phyloP scores from a whole-genome alignment of 2,888 invertebrate species.

The Leptogaster cylindrica region DNA sequence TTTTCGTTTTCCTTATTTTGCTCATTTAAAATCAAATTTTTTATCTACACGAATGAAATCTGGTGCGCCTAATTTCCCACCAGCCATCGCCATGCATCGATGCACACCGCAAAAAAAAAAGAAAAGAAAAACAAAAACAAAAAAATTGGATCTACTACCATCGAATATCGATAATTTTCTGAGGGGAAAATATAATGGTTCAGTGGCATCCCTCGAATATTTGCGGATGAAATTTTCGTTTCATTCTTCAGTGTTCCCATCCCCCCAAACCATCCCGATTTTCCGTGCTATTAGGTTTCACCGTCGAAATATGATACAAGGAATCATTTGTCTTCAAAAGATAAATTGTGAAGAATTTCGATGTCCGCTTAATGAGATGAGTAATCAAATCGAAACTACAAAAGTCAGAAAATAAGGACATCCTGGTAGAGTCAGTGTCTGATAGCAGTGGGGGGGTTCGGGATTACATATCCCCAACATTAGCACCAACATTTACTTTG shows the following conservation, averaged over 20 bases:
- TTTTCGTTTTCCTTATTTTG: no score
- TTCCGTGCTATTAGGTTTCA: conserved; percentile 28
- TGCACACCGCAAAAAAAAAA: conserved; percentile 22
- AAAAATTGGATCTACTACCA: no score
- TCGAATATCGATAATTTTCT: no score
- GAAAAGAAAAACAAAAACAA: no score
- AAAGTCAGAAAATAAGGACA: not conserved
- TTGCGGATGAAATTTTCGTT: not conserved
- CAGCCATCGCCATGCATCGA: conserved; percentile 15
- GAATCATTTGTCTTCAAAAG: conserved; percentile 32
- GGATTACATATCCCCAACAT: no score
- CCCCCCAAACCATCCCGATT: no score
- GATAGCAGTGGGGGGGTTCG: conserved; percentile 3
- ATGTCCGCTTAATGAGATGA: conserved; percentile 39
- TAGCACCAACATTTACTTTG: conserved; percentile 5
- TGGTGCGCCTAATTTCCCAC: conserved; percentile 12
- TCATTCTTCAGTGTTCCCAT: not conserved
- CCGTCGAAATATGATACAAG: conserved; percentile 33
- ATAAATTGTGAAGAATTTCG: conserved; percentile 36
- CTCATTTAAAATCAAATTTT: conserved; percentile 14
- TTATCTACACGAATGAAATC: conserved; percentile 2
- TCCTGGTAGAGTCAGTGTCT: no score
- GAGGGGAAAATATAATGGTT: conserved; percentile 12
- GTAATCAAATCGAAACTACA: conserved; percentile 39
- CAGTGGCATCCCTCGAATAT: conserved; percentile 1